Conservation (phyloP, 2,797 vertebrate species). For the Sebastes baramenuke region DNA sequence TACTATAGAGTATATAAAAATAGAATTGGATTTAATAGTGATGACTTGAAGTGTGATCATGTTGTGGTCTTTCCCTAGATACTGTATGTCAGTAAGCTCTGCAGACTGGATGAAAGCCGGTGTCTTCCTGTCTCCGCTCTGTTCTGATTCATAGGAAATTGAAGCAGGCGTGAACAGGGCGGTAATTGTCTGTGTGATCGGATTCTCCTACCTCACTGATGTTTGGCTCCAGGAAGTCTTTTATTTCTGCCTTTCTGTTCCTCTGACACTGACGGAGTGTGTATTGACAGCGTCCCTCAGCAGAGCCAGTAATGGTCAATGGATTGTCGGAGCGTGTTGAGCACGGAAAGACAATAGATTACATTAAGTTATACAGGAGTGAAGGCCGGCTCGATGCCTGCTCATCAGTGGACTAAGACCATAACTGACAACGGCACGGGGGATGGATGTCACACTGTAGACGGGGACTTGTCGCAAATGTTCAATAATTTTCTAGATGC, state of each 20-base stretch:
- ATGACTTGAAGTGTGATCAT: neutral
- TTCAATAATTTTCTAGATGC: constrained; percentile 9
- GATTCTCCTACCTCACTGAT: constrained; percentile 30
- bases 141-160: constrained; percentile 22
- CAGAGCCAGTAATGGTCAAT: constrained; percentile 63
- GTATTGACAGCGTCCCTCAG: constrained; percentile 65
- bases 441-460: constrained; percentile 8
- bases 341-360: constrained; percentile 61
- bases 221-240: constrained; percentile 39
- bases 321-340: constrained; percentile 46
- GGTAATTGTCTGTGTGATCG: constrained; percentile 50
- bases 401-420: constrained; percentile 38
- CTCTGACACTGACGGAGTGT: constrained; percentile 55
- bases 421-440: neutral
- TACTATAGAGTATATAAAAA: too few species aligned
- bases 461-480: neutral
- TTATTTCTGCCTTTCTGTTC: constrained; percentile 21
- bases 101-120: neutral
- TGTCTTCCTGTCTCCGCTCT: neutral
- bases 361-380: constrained; percentile 47
- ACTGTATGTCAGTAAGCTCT: neutral
- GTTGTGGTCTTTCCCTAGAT: neutral
- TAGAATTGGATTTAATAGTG: too few species aligned
- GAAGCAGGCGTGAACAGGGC: constrained; percentile 14
- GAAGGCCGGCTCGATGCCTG: constrained; percentile 44